Percentiles rank a stretch among this genome's conserved stretches.
phyloP scores from a whole-genome alignment of 1,140 invertebrate species.

The Brachionus rubens region DNA sequence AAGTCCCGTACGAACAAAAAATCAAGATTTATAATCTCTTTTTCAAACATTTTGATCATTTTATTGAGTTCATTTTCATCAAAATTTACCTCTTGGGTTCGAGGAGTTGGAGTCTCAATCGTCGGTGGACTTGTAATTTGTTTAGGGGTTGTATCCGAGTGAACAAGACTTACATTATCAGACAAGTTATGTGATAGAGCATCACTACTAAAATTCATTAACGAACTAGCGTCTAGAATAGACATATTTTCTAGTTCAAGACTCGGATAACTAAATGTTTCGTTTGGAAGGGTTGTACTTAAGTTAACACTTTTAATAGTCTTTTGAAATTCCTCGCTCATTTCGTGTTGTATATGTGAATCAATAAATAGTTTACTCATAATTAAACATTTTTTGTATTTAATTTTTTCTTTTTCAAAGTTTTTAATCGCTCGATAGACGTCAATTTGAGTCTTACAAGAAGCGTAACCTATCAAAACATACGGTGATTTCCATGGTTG shows the following conservation, averaged over 20 bases:
- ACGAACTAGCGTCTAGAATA: neutral
- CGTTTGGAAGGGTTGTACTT: neutral
- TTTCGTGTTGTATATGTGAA: constrained; percentile 6
- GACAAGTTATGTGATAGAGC: neutral
- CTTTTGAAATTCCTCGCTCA: constrained; percentile 18
- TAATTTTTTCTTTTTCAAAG: constrained; percentile 3
- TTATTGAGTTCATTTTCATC: constrained; percentile 5
- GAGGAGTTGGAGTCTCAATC: neutral
- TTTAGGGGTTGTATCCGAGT: neutral
- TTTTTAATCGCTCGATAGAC: neutral
- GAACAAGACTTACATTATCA: neutral
- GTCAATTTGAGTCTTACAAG: neutral
- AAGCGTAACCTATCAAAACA: constrained; percentile 7
- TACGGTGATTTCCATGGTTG: constrained; percentile 5
- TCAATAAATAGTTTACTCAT: constrained; percentile 37
- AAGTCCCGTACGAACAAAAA: neutral
- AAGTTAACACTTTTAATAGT: neutral
- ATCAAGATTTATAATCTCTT: constrained; percentile 11
- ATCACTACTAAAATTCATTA: neutral
- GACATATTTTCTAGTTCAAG: constrained; percentile 20
- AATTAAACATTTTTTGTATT: constrained; percentile 4
- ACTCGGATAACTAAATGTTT: neutral
- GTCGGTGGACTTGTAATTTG: neutral
- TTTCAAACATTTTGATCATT: neutral
- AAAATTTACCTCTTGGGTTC: neutral